Percentiles rank a stretch among this genome's conserved stretches.
Conservation (phyloP, 2,888 invertebrate species). For the Nephrotoma appendiculata region DNA sequence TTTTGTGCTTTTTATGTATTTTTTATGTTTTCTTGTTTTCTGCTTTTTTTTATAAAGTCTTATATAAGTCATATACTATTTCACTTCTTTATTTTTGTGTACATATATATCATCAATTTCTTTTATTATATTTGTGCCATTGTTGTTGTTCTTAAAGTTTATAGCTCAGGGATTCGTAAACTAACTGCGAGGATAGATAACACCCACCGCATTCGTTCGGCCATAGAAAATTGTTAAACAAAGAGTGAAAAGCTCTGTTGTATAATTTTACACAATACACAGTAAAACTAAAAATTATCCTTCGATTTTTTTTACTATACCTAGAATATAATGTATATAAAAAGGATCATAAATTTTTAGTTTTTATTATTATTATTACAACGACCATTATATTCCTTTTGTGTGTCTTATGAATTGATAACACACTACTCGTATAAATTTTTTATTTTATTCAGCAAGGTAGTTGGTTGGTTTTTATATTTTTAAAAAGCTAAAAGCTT, state of each 20-base stretch:
- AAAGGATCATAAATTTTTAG: background rate
- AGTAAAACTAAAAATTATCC: background rate
- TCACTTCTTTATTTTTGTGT: background rate
- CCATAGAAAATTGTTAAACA: background rate
- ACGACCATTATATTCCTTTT: background rate
- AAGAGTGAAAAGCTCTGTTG: background rate
- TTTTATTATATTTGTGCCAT: background rate
- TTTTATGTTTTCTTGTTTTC: background rate
- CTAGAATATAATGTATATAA: background rate
- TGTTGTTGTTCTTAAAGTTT: background rate
- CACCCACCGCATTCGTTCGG: background rate
- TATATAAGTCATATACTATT: background rate
- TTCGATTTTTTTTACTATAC: background rate
- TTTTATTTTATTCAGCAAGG: background rate
- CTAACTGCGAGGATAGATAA: background rate
- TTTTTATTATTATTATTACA: background rate
- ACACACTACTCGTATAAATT: background rate
- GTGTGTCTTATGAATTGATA: background rate
- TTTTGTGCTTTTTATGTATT: background rate
- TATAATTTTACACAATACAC: background rate
- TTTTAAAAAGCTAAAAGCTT: background rate
- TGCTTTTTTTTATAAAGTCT: background rate
- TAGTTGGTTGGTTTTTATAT: background rate
- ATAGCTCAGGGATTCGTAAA: background rate
- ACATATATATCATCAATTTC: background rate